phyloP scores from a whole-genome alignment of 2,113 vertebrate species.

The Gobius niger region DNA sequence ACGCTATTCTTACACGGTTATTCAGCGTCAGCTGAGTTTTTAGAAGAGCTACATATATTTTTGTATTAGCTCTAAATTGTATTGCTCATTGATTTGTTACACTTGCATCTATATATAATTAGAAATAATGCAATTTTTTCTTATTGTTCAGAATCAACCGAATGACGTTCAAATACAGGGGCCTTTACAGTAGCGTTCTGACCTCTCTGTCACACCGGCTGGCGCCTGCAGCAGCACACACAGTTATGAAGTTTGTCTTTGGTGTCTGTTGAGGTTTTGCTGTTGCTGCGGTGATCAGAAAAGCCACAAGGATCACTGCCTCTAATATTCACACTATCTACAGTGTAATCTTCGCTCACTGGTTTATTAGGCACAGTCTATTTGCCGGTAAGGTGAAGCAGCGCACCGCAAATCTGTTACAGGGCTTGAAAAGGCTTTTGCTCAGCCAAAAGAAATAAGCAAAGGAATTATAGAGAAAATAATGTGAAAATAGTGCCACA shows the following conservation, averaged over 20 bases:
- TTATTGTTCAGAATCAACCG: background rate
- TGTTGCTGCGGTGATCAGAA: conserved; percentile 44
- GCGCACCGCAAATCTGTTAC: conserved; percentile 43
- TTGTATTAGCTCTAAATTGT: no score
- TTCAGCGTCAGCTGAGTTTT: no score
- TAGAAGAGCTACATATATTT: no score
- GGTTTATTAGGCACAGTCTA: conserved; percentile 49
- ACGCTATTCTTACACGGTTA: no score
- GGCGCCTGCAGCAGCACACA: conserved; percentile 30
- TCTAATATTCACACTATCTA: conserved; percentile 51
- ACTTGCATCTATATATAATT: no score
- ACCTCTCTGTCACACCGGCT: conserved; percentile 46
- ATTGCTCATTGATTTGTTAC: no score
- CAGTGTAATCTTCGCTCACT: conserved; percentile 46
- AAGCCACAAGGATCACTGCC: conserved; percentile 38
- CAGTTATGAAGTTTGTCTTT: conserved; percentile 32
- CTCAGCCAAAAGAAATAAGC: conserved; percentile 66
- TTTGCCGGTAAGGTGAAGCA: conserved; percentile 47
- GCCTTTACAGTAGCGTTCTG: conserved; percentile 34
- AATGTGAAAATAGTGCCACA: conserved; percentile 59
- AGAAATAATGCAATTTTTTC: background rate
- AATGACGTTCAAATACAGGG: background rate
- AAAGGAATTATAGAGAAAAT: conserved; percentile 51
- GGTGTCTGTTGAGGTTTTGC: conserved; percentile 40
- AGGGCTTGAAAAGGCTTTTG: conserved; percentile 35